Conservation (phyloP, 1,140 invertebrate genomes). For the Nebria ingens region DNA sequence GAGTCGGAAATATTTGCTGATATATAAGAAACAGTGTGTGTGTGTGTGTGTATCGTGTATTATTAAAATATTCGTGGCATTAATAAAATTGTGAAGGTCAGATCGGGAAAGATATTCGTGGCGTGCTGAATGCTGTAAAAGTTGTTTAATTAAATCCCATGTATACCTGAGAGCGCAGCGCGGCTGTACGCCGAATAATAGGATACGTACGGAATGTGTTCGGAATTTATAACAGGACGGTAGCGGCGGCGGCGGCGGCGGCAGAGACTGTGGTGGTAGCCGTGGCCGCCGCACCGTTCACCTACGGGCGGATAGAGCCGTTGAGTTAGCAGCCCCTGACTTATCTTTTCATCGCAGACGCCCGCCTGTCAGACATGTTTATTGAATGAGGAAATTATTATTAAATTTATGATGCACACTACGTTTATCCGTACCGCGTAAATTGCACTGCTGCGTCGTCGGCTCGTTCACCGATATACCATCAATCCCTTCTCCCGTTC, state of each 20-base stretch:
- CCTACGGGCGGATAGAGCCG: not conserved
- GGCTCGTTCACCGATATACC: not conserved
- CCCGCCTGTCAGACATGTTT: conserved; percentile 6
- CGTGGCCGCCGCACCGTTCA: not conserved
- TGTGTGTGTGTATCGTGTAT: not conserved
- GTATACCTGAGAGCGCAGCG: not conserved
- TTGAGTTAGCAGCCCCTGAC: not conserved
- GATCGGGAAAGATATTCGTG: not conserved
- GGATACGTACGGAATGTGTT: not conserved
- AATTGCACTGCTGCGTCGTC: not conserved
- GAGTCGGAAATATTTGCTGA: too few species aligned
- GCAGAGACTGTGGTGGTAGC: not conserved
- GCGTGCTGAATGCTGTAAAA: not conserved
- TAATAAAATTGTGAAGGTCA: conserved; percentile 5
- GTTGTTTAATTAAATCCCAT: conserved; percentile 3
- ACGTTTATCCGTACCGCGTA: conserved; percentile 1
- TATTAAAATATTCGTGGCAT: conserved; percentile 1
- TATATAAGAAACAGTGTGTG: too few species aligned
- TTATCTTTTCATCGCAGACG: conserved; percentile 6
- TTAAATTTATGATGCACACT: conserved; percentile 5
- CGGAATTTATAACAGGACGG: not conserved
- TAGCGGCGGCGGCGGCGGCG: not conserved
- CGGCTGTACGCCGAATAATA: not conserved
- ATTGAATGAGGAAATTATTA: conserved; percentile 9
- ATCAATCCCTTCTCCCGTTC: too few species aligned